Percentiles rank a stretch among this genome's conserved stretches.
phyloP scores from a whole-genome alignment of 2,113 vertebrate genomes.

The Hypanus sabinus region DNA sequence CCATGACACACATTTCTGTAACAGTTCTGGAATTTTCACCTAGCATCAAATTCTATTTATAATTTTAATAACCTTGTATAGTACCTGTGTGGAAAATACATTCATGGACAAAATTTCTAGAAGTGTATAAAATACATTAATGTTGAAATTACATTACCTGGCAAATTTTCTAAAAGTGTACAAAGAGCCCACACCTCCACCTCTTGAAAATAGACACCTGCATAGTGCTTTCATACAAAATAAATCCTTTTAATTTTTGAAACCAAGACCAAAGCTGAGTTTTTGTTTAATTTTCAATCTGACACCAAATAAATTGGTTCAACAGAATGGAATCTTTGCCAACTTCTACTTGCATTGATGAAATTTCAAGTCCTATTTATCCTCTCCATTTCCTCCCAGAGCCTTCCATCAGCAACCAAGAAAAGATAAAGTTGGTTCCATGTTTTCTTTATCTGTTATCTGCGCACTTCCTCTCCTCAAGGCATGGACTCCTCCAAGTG shows the following conservation, averaged over 20 bases:
- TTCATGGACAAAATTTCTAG: not conserved
- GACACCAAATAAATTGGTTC: not conserved
- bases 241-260: not conserved
- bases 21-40: not conserved
- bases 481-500: no score
- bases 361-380: not conserved
- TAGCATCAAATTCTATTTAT: not conserved
- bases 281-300: not conserved
- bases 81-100: not conserved
- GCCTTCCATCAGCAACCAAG: no score
- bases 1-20: not conserved
- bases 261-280: not conserved
- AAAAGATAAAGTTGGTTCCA: no score
- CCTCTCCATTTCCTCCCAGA: not conserved
- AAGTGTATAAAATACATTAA: not conserved
- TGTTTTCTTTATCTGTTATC: no score
- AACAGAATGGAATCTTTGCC: not conserved
- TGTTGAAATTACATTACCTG: no score
- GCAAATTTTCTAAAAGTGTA: not conserved
- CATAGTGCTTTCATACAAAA: not conserved
- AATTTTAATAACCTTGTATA: not conserved
- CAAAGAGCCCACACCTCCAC: not conserved
- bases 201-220: not conserved
- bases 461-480: no score
- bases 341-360: not conserved